A percentile compares a stretch with the other conserved stretches of the same genome.
Conservation (phyloP, 2,797 vertebrate genomes). For the Pangasius macronema region DNA sequence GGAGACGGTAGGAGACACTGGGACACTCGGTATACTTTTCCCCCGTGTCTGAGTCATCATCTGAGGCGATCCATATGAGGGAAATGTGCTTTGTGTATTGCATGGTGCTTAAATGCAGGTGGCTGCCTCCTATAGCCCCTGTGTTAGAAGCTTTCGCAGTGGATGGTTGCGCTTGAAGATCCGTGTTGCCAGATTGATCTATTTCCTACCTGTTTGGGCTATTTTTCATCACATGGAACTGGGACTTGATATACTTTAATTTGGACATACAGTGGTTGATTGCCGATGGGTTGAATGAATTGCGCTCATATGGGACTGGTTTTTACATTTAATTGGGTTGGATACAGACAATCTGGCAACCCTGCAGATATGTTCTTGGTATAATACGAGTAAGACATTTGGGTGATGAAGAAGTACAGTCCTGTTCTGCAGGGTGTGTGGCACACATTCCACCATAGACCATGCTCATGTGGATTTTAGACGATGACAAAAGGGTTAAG, state of each 20-base stretch:
- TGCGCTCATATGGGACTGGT: neutral
- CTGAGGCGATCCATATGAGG: constrained; percentile 16
- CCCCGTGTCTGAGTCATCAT: constrained; percentile 20
- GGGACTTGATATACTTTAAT: neutral
- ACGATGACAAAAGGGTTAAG: constrained; percentile 63
- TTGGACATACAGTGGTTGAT: neutral
- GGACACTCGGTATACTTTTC: constrained; percentile 18
- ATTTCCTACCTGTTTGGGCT: neutral
- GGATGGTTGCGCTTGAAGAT: constrained; percentile 50
- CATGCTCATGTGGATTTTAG: constrained; percentile 61
- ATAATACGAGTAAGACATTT: constrained; percentile 4
- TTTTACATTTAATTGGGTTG: neutral
- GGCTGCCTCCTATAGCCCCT: constrained; percentile 10
- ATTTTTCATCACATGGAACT: neutral
- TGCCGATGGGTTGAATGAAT: neutral
- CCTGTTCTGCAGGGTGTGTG: constrained; percentile 40
- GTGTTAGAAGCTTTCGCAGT: constrained; percentile 38
- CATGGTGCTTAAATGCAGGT: constrained; percentile 19
- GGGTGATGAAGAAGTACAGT: constrained; percentile 22
- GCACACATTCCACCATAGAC: constrained; percentile 57
- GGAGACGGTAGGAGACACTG: constrained; percentile 37
- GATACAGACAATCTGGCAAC: neutral
- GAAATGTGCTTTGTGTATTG: constrained; percentile 16
- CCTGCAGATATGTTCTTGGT: constrained; percentile 40
- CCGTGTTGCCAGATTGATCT: constrained; percentile 26